Evolutionary conservation across 2,888 invertebrate genomes (phyloP).

Genomic region (Atrina japonica): DNA sequence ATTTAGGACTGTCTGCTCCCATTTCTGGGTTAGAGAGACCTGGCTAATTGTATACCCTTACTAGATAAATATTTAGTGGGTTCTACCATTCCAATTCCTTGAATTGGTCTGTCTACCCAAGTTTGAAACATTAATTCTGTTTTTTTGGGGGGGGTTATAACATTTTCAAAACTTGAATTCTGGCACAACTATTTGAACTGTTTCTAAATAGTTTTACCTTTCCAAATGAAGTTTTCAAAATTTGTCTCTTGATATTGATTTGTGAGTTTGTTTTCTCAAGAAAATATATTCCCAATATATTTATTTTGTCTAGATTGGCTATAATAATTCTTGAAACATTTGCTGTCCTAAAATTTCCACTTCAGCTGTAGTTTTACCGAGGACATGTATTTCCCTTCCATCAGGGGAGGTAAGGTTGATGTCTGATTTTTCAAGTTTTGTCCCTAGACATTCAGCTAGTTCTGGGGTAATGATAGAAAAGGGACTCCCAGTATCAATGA

Average conservation of each 20-base stretch:
- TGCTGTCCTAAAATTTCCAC: not conserved
- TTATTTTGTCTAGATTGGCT: not conserved
- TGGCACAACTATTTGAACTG: conserved; percentile 11
- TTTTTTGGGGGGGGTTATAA: not conserved
- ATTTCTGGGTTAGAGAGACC: not conserved
- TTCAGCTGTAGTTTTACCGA: not conserved
- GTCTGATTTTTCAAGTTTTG: not conserved
- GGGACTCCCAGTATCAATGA: conserved; percentile 14
- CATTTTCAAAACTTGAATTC: conserved; percentile 11
- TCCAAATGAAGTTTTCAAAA: not conserved
- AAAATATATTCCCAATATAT: not conserved
- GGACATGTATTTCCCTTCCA: conserved; percentile 2
- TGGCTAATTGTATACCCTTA: not conserved
- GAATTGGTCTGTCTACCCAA: conserved; percentile 4
- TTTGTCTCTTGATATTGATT: not conserved
- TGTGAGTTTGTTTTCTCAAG: not conserved
- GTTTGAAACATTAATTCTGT: conserved; percentile 11
- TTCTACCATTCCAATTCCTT: conserved; percentile 9
- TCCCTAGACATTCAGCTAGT: not conserved
- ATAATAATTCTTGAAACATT: conserved; percentile 4
- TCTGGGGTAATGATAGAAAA: not conserved
- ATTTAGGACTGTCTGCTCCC: conserved; percentile 15
- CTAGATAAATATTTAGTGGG: conserved; percentile 1
- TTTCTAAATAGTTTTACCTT: conserved; percentile 6
- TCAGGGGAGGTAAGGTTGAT: not conserved